These are phyloP conservation scores for Sardinella longiceps DNA, from an alignment of 2,797 vertebrate genomes.

Conservation along the genomic window DNA sequence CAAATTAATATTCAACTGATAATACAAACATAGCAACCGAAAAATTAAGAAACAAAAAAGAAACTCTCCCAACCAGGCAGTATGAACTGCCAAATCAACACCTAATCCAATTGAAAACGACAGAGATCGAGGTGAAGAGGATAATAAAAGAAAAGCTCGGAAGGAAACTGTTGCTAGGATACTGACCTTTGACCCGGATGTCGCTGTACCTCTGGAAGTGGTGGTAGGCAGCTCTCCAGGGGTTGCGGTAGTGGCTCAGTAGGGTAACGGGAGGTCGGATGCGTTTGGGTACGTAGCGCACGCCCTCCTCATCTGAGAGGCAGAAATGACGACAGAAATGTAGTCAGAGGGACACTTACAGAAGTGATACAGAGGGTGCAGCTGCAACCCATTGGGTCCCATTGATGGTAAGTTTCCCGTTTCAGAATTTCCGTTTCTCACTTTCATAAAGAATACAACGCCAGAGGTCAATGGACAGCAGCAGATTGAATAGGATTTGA, in stretches of 20 bases:
- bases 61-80: too few relatives aligned
- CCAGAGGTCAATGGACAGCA: too few relatives aligned
- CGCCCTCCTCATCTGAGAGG: constrained; percentile 93
- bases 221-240: constrained; percentile 98
- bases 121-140: too few relatives aligned
- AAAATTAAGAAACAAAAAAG: too few relatives aligned
- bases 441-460: too few relatives aligned
- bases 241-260: constrained; percentile 94
- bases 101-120: too few relatives aligned
- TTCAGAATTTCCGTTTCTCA: too few relatives aligned
- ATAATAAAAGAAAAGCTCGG: neutral
- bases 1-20: neutral
- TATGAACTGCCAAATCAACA: too few relatives aligned
- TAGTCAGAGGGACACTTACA: neutral
- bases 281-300: constrained; percentile 92
- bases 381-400: neutral
- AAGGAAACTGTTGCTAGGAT: neutral
- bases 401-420: neutral
- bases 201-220: constrained; percentile 98
- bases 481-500: too few relatives aligned
- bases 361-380: neutral
- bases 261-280: constrained; percentile 92
- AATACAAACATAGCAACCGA: too few relatives aligned
- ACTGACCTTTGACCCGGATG: constrained; percentile 94
- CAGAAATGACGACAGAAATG: constrained; percentile 20